A percentile compares a stretch with the other conserved stretches of the same genome.
phyloP scores from a whole-genome alignment of 1,140 invertebrate genomes.

The Proctacanthus coquilletti region DNA sequence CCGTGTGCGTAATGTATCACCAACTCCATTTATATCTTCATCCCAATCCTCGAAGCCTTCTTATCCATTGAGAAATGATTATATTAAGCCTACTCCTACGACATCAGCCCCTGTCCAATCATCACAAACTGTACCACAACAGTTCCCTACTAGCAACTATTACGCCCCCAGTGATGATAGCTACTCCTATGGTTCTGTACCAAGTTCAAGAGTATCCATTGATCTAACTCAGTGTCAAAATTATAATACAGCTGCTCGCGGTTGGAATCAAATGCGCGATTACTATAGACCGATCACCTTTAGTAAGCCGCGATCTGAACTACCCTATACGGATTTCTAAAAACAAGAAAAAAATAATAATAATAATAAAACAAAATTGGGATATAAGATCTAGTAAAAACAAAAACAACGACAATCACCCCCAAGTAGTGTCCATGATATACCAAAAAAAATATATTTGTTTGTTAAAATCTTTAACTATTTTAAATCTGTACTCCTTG shows the following conservation, averaged over 20 bases:
- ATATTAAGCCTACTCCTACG: slow-evolving; percentile 9
- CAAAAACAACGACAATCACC: too few species aligned
- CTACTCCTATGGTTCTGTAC: background rate
- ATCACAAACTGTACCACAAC: slow-evolving; percentile 3
- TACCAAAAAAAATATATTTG: too few species aligned
- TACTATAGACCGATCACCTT: slow-evolving; percentile 55
- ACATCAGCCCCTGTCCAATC: slow-evolving; percentile 11
- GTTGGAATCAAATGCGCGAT: slow-evolving; percentile 49
- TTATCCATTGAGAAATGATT: background rate
- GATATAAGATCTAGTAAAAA: too few species aligned
- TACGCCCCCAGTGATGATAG: background rate
- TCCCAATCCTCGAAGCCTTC: slow-evolving; percentile 3
- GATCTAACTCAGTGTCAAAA: slow-evolving; percentile 31
- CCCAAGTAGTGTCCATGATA: too few species aligned
- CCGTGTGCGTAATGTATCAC: slow-evolving; percentile 12
- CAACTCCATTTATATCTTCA: slow-evolving; percentile 10
- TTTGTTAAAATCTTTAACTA: too few species aligned
- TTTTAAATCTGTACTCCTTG: too few species aligned
- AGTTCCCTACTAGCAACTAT: slow-evolving; percentile 1
- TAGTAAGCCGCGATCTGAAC: slow-evolving; percentile 33
- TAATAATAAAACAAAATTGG: too few species aligned
- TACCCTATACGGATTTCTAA: slow-evolving; percentile 47
- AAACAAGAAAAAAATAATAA: too few species aligned
- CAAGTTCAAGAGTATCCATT: background rate
- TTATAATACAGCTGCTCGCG: slow-evolving; percentile 66